Evolutionary conservation across 2,888 invertebrate genomes (phyloP).

Genomic region (Barypeithes pellucidus): DNA sequence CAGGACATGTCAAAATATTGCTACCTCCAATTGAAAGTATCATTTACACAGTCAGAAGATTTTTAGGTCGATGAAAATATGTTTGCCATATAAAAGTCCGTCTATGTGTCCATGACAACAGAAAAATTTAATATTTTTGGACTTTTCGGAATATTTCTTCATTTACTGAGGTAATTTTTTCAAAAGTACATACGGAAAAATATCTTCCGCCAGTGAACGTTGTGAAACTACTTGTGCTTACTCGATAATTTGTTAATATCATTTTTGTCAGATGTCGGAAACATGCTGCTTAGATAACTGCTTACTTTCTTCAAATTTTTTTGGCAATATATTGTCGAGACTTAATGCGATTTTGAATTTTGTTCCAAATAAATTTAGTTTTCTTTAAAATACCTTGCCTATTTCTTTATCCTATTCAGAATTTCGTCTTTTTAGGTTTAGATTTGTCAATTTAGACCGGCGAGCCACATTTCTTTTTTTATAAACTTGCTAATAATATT

Average conservation of each 20-base stretch:
- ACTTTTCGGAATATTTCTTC: too few species aligned
- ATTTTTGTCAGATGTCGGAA: not conserved
- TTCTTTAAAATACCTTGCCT: slow-evolving; percentile 2
- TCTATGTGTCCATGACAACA: too few species aligned
- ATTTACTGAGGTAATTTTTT: too few species aligned
- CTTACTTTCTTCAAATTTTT: not conserved
- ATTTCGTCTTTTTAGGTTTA: not conserved
- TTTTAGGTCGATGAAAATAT: too few species aligned
- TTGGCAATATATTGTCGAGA: slow-evolving; percentile 7
- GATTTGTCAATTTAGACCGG: too few species aligned
- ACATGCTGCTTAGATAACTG: not conserved
- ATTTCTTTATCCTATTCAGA: not conserved
- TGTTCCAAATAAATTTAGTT: slow-evolving; percentile 20
- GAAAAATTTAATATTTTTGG: too few species aligned
- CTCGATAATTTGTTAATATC: not conserved
- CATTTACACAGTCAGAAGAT: not conserved
- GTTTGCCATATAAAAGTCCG: too few species aligned
- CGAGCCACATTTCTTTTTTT: too few species aligned
- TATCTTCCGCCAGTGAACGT: too few species aligned
- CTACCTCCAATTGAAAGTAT: not conserved
- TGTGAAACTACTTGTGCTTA: too few species aligned
- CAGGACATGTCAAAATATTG: not conserved
- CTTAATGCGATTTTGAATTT: slow-evolving; percentile 15
- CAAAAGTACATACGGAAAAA: too few species aligned
- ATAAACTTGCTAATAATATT: too few species aligned